Percentiles rank a stretch among this genome's conserved stretches.
Conservation (phyloP, 2,113 vertebrate genomes). For the Grallaria varia region DNA sequence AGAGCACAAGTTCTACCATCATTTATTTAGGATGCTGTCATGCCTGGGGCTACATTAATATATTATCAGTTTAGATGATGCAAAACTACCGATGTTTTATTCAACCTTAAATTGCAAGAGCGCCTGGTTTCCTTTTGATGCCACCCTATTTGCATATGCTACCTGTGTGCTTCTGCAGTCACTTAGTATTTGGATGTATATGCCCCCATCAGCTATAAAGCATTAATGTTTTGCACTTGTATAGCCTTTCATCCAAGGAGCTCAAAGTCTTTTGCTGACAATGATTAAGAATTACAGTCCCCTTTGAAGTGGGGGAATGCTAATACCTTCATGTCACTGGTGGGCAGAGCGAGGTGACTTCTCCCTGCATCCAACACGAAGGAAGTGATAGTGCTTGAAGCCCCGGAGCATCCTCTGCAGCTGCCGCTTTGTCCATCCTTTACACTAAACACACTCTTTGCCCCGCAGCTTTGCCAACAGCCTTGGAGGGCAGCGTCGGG, state of each 20-base stretch:
- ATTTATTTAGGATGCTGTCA: not conserved
- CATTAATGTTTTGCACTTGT: conserved; percentile 55
- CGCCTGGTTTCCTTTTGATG: conserved; percentile 46
- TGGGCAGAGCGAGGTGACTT: not conserved
- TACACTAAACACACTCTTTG: fast-evolving
- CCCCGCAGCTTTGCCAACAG: not conserved
- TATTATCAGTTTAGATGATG: conserved; percentile 11
- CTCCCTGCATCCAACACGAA: fast-evolving
- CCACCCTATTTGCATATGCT: conserved; percentile 30
- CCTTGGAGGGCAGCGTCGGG: not conserved
- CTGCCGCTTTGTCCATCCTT: not conserved
- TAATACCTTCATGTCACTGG: not conserved
- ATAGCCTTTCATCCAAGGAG: conserved; percentile 41
- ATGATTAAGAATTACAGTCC: conserved; percentile 6
- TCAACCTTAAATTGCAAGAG: conserved; percentile 26
- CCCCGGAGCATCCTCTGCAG: not conserved
- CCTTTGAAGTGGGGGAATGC: conserved; percentile 27
- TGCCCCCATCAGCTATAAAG: conserved; percentile 36
- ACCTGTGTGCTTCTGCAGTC: conserved; percentile 8
- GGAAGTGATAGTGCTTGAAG: fast-evolving
- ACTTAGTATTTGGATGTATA: conserved; percentile 52
- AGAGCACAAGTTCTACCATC: not conserved
- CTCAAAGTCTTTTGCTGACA: conserved; percentile 27
- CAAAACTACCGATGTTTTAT: conserved; percentile 44
- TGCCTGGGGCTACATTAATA: not conserved